Evolutionary conservation across 2,797 vertebrate species (phyloP).

Genomic region (Peromyscus attwateri): DNA sequence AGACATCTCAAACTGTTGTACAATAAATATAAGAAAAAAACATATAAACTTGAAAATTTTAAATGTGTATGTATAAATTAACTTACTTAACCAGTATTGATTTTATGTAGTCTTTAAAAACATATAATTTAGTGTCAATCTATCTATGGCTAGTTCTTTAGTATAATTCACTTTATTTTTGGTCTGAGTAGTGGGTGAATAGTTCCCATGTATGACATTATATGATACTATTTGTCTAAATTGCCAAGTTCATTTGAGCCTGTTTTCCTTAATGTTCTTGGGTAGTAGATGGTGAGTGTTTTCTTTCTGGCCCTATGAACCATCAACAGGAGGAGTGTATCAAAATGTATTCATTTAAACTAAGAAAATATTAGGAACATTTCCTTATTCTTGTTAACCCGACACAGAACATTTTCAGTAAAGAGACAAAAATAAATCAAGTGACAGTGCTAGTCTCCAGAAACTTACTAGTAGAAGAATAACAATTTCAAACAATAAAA

Average conservation of each 20-base stretch:
- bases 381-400: neutral
- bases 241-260: neutral
- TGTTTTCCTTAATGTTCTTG: neutral
- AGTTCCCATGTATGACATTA: neutral
- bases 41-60: neutral
- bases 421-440: neutral
- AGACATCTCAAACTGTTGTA: neutral
- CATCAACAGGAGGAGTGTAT: neutral
- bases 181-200: neutral
- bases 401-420: neutral
- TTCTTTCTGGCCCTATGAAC: neutral
- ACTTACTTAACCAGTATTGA: neutral
- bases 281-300: neutral
- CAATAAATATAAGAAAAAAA: neutral
- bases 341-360: conserved; percentile 35
- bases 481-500: neutral
- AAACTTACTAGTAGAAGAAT: neutral
- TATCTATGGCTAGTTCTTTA: neutral
- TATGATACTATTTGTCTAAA: neutral
- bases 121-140: neutral
- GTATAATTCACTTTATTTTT: neutral
- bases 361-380: neutral
- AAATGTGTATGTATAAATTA: neutral
- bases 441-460: neutral
- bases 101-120: conserved; percentile 9